Evolutionary conservation across 2,797 vertebrate genomes (phyloP), one percentile per base, ranked within the genome.

Genomic region (Sylvilagus floridanus): DNA sequence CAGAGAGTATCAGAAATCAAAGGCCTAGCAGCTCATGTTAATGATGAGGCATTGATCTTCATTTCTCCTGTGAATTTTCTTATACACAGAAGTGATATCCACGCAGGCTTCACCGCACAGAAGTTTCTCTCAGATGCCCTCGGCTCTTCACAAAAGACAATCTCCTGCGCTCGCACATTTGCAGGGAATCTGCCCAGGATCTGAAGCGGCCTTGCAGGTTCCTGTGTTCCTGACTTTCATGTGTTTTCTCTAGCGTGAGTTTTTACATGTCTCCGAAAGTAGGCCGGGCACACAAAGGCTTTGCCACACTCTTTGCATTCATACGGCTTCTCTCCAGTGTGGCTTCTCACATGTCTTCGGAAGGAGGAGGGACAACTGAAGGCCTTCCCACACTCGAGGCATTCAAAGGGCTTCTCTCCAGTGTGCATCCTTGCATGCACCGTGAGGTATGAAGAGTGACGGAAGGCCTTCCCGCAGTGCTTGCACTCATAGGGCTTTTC

Each of bases 271-370:
- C 95, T 95, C 89, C 90, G 87, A 87, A 91, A 96, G 50, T 92
- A 96, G 37, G 94, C 96, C 19, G 94, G 95, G 60, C 91, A 95
- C 82, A 95, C 96, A 52, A 97, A 96, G 63, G 91, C 79, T 81
- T 95, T 96, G 24, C 96, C 88, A 63, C 95, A 97, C 42, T 97
- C 88, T 32, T 93, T 60, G 90, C 94, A 97, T 94, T 96, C 93
- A 32, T 95, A 84, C 0, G 95, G 95, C 52, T 95, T 96, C 47
- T 96, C 95, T 66, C 95, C 96, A 72, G 93, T 96, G 88, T 96
- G 95, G 85, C 93, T 96, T 87, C 93, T 95, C 65, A 93, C 86
- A 16, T 96, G 96, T 90, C 95, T 95, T 79, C 93, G 85, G 84
- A 94, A 96, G 28, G 95, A 96, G 42, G 95, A 96, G 24, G 95